A percentile compares a stretch with the other conserved stretches of the same genome.
Conservation (phyloP, 2,888 invertebrate species). For the Lordiphosa andalusiaca region DNA sequence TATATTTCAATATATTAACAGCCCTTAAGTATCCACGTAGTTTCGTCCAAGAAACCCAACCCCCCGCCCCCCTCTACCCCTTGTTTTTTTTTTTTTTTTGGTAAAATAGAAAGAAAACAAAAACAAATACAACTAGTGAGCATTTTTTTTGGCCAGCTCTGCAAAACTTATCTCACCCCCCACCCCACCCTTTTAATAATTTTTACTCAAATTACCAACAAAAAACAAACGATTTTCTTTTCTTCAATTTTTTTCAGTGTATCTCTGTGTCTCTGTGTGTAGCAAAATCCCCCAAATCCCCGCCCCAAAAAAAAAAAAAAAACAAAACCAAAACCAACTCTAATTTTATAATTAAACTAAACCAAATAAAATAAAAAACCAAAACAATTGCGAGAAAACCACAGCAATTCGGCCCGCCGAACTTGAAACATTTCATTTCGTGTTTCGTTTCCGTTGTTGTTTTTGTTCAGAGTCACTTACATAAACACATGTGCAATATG, state of each 20-base stretch:
- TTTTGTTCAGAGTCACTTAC: constrained; percentile 1
- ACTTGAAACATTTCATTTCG: background rate
- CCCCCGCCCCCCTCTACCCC: background rate
- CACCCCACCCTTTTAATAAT: constrained; percentile 44
- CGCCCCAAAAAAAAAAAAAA: constrained; percentile 36
- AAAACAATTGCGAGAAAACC: constrained; percentile 4
- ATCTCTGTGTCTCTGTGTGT: constrained; percentile 73
- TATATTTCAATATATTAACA: too few relatives aligned
- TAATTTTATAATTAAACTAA: constrained; percentile 14
- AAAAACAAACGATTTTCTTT: constrained; percentile 55
- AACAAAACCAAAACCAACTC: constrained; percentile 10
- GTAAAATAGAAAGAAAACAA: constrained; percentile 3
- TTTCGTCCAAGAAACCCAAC: too few relatives aligned
- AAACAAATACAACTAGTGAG: background rate
- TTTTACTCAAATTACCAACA: constrained; percentile 35
- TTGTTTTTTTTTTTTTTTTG: too few relatives aligned
- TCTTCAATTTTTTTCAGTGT: constrained; percentile 72
- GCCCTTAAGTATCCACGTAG: too few relatives aligned
- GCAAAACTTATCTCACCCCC: background rate
- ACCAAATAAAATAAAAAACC: background rate
- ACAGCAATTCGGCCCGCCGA: constrained; percentile 14
- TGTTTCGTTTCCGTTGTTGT: constrained; percentile 3
- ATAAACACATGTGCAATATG: constrained; percentile 8
- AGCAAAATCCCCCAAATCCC: constrained; percentile 46
- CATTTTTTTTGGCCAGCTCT: too few relatives aligned